Conservation (phyloP, 2,797 vertebrate genomes). For the Smutsia temminckii region DNA sequence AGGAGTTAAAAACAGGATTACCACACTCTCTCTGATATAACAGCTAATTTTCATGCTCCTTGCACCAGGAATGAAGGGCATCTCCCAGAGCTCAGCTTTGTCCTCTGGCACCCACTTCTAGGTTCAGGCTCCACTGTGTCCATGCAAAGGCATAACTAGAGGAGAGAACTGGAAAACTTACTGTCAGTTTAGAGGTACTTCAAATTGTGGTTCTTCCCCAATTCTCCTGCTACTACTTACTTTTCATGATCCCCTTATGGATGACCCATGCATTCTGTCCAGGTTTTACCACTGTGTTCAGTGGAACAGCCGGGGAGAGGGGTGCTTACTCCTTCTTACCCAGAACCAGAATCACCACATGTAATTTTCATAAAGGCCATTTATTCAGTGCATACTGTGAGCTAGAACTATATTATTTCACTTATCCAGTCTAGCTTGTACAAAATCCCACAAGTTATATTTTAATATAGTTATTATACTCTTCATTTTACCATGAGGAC, state of each 20-base stretch:
- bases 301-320: not conserved
- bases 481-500: not conserved
- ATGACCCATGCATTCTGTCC: not conserved
- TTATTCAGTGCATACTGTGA: not conserved
- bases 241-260: not conserved
- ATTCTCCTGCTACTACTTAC: not conserved
- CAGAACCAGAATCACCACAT: not conserved
- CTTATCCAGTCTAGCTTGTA: not conserved
- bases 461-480: not conserved
- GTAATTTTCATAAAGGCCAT: not conserved
- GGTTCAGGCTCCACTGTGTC: not conserved
- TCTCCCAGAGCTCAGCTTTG: not conserved
- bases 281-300: not conserved
- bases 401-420: not conserved
- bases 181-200: not conserved
- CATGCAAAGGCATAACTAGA: not conserved
- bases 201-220: not conserved
- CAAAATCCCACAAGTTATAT: not conserved
- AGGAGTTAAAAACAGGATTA: not conserved
- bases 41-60: not conserved
- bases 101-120: not conserved
- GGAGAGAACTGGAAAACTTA: not conserved
- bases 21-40: not conserved
- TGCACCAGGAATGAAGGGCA: not conserved
- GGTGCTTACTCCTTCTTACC: not conserved